Conservation (phyloP, 2,888 invertebrate genomes). For the Lypha dubia region DNA sequence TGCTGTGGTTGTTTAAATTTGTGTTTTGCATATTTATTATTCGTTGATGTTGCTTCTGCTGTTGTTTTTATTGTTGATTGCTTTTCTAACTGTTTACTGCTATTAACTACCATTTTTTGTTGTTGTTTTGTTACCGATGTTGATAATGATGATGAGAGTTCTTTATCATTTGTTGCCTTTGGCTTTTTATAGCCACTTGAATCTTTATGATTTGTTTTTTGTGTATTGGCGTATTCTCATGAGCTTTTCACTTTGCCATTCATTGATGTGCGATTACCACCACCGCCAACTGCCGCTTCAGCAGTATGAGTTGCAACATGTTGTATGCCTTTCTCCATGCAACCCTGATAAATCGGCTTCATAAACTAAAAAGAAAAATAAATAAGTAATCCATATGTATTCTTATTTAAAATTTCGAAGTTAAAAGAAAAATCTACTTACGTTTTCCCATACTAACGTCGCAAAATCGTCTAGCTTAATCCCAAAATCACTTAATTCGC, state of each 20-base stretch:
- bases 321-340: constrained; percentile 92
- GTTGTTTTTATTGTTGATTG: constrained; percentile 63
- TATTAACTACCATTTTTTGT: constrained; percentile 67
- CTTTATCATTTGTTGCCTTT: constrained; percentile 73
- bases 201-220: constrained; percentile 61
- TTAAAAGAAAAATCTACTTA: constrained; percentile 84
- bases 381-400: too few relatives aligned
- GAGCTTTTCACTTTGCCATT: constrained; percentile 83
- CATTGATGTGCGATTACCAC: constrained; percentile 82
- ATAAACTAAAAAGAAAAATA: constrained; percentile 86
- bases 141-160: constrained; percentile 69
- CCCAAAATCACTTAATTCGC: constrained; percentile 94
- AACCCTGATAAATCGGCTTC: constrained; percentile 92
- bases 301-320: constrained; percentile 91
- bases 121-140: constrained; percentile 68
- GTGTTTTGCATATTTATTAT: constrained; percentile 70
- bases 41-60: constrained; percentile 68
- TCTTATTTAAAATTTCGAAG: background rate
- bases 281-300: constrained; percentile 86
- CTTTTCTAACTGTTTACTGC: constrained; percentile 62
- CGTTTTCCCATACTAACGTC: constrained; percentile 94
- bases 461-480: constrained; percentile 94
- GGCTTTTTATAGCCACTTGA: constrained; percentile 62
- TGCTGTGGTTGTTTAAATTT: constrained; percentile 73
- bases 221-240: constrained; percentile 83